Conservation (phyloP, 2,797 vertebrate genomes). For the Antrozous pallidus region DNA sequence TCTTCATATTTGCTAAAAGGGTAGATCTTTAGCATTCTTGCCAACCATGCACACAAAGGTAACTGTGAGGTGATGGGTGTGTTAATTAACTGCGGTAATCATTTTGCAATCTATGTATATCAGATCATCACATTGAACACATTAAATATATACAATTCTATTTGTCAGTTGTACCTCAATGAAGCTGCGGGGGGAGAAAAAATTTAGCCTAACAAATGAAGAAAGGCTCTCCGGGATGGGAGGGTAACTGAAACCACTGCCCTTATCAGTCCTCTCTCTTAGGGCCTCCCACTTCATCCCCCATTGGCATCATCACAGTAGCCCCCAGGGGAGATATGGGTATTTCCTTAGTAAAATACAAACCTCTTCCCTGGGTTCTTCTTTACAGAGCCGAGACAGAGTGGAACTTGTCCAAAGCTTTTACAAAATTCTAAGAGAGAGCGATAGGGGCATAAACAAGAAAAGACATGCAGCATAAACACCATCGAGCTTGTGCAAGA, state of each 20-base stretch:
- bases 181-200: background rate
- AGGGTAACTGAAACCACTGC: background rate
- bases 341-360: background rate
- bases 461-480: slow-evolving; percentile 60
- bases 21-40: background rate
- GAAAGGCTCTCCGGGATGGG: background rate
- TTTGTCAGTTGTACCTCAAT: background rate
- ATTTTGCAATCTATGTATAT: background rate
- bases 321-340: background rate
- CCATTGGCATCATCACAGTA: background rate
- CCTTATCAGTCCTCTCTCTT: background rate
- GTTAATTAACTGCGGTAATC: background rate
- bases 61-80: background rate
- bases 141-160: background rate
- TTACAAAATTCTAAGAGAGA: slow-evolving; percentile 48
- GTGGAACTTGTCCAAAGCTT: slow-evolving; percentile 42
- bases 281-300: background rate
- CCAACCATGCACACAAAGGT: background rate
- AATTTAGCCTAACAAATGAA: background rate
- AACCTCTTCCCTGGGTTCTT: background rate
- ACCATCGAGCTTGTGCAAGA: slow-evolving; percentile 32
- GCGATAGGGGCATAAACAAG: slow-evolving; percentile 52
- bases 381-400: background rate
- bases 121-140: background rate
- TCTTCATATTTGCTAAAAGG: background rate